phyloP scores from a whole-genome alignment of 2,888 invertebrate genomes.

The Thereva unica region DNA sequence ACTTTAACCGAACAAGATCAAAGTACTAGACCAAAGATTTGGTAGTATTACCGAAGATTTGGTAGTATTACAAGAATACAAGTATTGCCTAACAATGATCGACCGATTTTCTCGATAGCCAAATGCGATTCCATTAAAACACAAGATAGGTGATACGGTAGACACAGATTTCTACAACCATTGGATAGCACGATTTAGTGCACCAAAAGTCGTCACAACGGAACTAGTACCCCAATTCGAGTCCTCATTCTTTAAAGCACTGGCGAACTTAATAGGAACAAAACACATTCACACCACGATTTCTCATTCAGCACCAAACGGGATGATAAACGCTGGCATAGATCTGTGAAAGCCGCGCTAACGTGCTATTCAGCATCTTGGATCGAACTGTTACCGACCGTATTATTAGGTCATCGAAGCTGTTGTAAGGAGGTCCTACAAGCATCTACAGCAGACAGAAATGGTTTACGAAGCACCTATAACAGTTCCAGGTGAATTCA shows the following conservation, averaged over 20 bases:
- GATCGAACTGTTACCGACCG: constrained; percentile 47
- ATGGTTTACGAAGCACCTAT: constrained; percentile 48
- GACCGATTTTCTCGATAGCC: constrained; percentile 15
- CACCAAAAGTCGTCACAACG: no score
- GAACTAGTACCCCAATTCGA: no score
- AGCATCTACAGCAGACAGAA: constrained; percentile 48
- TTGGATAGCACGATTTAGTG: constrained; percentile 23
- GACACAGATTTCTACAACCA: constrained; percentile 29
- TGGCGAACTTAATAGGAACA: no score
- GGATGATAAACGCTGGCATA: constrained; percentile 49
- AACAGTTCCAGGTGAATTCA: constrained; percentile 42
- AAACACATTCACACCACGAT: no score
- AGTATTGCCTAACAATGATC: constrained; percentile 22
- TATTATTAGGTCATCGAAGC: constrained; percentile 49
- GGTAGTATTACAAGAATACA: constrained; percentile 23
- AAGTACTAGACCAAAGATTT: constrained; percentile 32
- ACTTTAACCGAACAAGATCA: background rate
- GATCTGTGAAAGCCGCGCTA: constrained; percentile 52
- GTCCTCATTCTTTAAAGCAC: no score
- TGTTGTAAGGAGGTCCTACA: constrained; percentile 47
- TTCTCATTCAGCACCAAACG: no score
- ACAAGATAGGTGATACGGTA: constrained; percentile 39
- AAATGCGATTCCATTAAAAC: constrained; percentile 25
- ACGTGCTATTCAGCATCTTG: constrained; percentile 46
- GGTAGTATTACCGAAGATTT: no score